Percentiles rank a stretch among this genome's conserved stretches.
phyloP scores from a whole-genome alignment of 2,797 vertebrate species.

The Hephaestus fuliginosus region DNA sequence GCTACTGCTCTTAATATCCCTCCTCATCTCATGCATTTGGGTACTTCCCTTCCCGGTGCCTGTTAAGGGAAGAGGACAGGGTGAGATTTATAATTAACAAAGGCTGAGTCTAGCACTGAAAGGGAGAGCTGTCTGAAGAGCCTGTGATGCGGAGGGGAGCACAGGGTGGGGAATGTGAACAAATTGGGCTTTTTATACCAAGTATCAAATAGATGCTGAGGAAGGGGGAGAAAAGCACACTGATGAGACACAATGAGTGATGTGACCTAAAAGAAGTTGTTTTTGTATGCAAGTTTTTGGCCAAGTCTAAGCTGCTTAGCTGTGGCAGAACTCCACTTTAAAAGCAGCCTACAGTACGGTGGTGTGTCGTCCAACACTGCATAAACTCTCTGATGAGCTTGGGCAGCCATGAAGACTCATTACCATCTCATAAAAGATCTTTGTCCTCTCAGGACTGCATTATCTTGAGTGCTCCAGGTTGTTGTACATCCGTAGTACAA shows the following conservation, averaged over 20 bases:
- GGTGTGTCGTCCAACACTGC: conserved; percentile 39
- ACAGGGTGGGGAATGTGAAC: conserved; percentile 40
- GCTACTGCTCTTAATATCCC: conserved; percentile 27
- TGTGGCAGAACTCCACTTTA: conserved; percentile 41
- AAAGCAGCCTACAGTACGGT: conserved; percentile 30
- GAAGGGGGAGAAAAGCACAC: not conserved
- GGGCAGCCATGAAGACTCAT: conserved; percentile 63
- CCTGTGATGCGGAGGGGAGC: conserved; percentile 24
- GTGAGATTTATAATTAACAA: conserved; percentile 80
- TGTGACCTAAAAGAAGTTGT: conserved; percentile 39
- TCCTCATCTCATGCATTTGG: conserved; percentile 42
- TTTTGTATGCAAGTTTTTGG: conserved; percentile 54
- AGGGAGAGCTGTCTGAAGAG: conserved; percentile 56
- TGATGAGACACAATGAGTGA: conserved; percentile 43
- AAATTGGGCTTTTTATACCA: conserved; percentile 58
- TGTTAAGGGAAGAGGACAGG: conserved; percentile 56
- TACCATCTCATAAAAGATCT: conserved; percentile 64
- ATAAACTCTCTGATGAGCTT: conserved; percentile 54
- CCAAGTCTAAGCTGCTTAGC: conserved; percentile 53
- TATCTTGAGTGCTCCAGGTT: conserved; percentile 16
- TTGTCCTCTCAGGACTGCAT: conserved; percentile 53
- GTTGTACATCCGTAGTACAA: not conserved
- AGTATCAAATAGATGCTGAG: conserved; percentile 49
- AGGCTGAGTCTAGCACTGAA: conserved; percentile 68
- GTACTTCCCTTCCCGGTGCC: conserved; percentile 22